Evolutionary conservation across 1,140 invertebrate genomes (phyloP).

Genomic region (Bombus polaris): DNA sequence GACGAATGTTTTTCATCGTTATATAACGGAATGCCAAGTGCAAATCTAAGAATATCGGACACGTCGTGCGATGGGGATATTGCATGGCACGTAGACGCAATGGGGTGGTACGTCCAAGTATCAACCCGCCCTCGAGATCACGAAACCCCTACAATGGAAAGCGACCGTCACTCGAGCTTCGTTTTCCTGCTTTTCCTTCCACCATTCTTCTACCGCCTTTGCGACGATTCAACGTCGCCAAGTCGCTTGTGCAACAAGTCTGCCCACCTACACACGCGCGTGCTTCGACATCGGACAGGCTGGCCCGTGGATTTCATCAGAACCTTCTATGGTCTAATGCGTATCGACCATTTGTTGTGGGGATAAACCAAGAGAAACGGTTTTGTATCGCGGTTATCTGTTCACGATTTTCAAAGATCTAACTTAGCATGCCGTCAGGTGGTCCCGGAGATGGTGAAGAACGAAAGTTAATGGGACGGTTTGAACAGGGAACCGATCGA

Average conservation of each 20-base stretch:
- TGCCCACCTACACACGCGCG: slow-evolving; percentile 47
- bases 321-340: background rate
- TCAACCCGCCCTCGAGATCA: background rate
- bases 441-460: background rate
- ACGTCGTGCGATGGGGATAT: background rate
- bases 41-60: slow-evolving; percentile 63
- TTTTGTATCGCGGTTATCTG: too few relatives aligned
- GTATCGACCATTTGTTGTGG: too few relatives aligned
- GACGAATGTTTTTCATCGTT: slow-evolving; percentile 22
- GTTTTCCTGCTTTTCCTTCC: background rate
- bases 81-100: background rate
- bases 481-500: background rate
- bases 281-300: background rate
- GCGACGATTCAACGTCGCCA: slow-evolving; percentile 37
- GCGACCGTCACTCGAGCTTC: background rate
- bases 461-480: background rate
- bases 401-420: background rate
- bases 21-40: slow-evolving; percentile 61
- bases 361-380: background rate
- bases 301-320: slow-evolving; percentile 28
- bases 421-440: background rate
- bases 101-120: background rate
- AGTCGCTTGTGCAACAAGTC: slow-evolving; percentile 59
- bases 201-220: background rate
- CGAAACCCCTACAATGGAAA: background rate